These are phyloP conservation scores for Solea senegalensis DNA, from an alignment of 2,113 vertebrate genomes.

Conservation along the genomic window DNA sequence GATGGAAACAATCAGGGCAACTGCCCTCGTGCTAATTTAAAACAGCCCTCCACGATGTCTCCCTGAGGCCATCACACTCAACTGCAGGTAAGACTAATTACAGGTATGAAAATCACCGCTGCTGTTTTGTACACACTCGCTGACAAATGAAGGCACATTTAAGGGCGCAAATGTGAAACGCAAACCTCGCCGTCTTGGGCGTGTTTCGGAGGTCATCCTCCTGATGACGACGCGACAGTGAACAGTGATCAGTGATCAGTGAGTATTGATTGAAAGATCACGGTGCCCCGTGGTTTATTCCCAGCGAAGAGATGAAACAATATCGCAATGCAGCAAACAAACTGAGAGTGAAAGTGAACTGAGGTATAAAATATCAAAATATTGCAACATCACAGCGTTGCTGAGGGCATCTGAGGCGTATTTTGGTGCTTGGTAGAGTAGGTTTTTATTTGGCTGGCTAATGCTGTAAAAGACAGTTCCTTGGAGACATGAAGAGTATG, in stretches of 20 bases:
- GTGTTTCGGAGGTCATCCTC: constrained; percentile 35
- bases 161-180: constrained; percentile 39
- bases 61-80: constrained; percentile 75
- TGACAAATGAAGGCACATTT: constrained; percentile 45
- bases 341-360: background rate
- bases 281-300: constrained; percentile 11
- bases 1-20: constrained; percentile 82
- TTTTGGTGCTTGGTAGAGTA: constrained; percentile 37
- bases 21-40: constrained; percentile 76
- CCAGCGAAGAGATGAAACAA: constrained; percentile 10
- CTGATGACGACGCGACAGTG: constrained; percentile 25
- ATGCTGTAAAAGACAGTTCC: constrained; percentile 38
- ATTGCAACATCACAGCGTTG: constrained; percentile 15
- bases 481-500: constrained; percentile 43
- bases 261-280: constrained; percentile 9
- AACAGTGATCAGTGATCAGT: constrained; percentile 10
- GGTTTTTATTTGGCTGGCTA: constrained; percentile 51
- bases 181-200: constrained; percentile 27
- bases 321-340: background rate
- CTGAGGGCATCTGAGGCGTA: constrained; percentile 22
- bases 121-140: constrained; percentile 58
- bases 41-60: constrained; percentile 75
- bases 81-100: constrained; percentile 81
- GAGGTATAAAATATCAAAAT: constrained; percentile 31
- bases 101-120: constrained; percentile 71